A percentile compares a stretch with the other conserved stretches of the same genome.
These are phyloP conservation scores for Scaptomyza reducta DNA, from an alignment of 2,888 invertebrate species.

Conservation along the genomic window DNA sequence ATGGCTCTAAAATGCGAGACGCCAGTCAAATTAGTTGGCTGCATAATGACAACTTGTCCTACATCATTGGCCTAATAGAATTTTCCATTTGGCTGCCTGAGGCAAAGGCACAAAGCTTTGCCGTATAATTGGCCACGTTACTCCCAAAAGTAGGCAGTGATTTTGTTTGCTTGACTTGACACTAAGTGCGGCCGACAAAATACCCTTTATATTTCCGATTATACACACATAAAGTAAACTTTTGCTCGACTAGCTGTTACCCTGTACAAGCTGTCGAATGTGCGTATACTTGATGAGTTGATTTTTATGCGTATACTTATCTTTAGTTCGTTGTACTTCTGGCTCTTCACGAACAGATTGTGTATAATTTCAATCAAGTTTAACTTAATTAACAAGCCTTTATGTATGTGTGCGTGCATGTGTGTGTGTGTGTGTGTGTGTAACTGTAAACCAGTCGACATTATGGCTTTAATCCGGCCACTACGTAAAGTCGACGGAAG, in stretches of 20 bases:
- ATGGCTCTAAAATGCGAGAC: conserved; percentile 45
- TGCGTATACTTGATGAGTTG: not conserved
- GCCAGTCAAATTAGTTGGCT: conserved; percentile 61
- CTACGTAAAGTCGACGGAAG: conserved; percentile 6
- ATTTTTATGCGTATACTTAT: not conserved
- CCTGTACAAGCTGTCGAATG: too few species aligned
- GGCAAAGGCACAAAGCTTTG: not conserved
- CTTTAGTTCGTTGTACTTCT: too few species aligned
- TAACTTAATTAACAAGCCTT: conserved; percentile 74
- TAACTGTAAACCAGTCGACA: conserved; percentile 50
- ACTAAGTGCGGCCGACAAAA: not conserved
- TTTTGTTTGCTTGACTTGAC: not conserved
- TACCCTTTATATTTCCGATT: too few species aligned
- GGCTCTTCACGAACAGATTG: too few species aligned
- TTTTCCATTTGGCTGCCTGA: conserved; percentile 49
- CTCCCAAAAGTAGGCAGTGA: conserved; percentile 7
- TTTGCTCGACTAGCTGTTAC: too few species aligned
- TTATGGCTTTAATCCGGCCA: conserved; percentile 25
- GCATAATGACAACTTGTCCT: conserved; percentile 56
- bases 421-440: conserved; percentile 28
- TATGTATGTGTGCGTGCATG: conserved; percentile 24
- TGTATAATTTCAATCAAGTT: conserved; percentile 77
- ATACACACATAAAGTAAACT: too few species aligned
- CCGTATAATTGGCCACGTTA: not conserved
- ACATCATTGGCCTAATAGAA: conserved; percentile 51